A percentile compares a stretch with the other conserved stretches of the same genome.
Conservation (phyloP, 2,113 vertebrate genomes). For the Cathartes aura region DNA sequence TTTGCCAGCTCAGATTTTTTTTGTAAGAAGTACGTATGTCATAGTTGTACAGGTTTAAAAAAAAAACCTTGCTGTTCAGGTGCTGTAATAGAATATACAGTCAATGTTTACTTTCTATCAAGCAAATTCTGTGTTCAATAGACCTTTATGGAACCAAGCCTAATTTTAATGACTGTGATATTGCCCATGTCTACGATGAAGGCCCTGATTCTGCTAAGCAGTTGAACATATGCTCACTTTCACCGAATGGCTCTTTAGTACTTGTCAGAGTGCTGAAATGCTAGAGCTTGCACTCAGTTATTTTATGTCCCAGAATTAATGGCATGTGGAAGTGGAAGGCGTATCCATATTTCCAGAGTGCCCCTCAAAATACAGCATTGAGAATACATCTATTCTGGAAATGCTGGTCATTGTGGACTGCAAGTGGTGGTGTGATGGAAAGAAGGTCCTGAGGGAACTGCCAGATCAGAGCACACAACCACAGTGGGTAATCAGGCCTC, state of each 20-base stretch:
- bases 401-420: fast-evolving
- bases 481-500: background rate
- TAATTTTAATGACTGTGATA: background rate
- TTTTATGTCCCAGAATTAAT: background rate
- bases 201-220: background rate
- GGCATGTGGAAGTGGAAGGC: background rate
- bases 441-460: background rate
- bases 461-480: background rate
- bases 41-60: background rate
- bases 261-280: background rate
- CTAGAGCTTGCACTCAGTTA: background rate
- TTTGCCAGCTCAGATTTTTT: background rate
- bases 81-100: background rate
- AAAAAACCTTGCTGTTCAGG: background rate
- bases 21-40: background rate
- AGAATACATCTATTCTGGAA: background rate
- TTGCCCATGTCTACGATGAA: background rate
- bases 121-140: background rate
- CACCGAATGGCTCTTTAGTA: background rate
- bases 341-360: background rate
- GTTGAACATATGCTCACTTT: background rate
- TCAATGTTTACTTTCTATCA: background rate
- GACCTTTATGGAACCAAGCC: background rate
- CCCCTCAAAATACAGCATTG: background rate
- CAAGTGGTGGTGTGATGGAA: background rate